Evolutionary conservation across 2,113 vertebrate species (phyloP), one percentile per base, ranked within the genome.

Genomic region (Saccopteryx bilineata): DNA sequence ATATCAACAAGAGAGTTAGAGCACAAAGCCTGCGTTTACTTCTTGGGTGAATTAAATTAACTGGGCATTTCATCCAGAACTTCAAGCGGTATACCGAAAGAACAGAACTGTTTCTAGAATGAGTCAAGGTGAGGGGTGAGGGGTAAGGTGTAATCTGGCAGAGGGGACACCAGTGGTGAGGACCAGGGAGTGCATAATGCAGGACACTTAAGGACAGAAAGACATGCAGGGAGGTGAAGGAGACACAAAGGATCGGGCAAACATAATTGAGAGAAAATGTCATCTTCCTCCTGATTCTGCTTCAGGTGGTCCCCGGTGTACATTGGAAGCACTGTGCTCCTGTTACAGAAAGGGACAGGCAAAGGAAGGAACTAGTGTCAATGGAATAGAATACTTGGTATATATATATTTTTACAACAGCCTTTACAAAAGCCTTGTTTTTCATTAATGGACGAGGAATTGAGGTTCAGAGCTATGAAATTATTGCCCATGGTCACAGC

Each of bases 41-140:
- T 71, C 50, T 71, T 66, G 48, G 52, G 48, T 87, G 85, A 94
- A 60, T 94, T 84, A 39, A 63, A 85, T 90, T 92, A 90, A 50
- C 48, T 58, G 54, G 66, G 24, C 26, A 88, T 90, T 80, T 80
- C n/a, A 31, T 95, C 12, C 31, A 63, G 72, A 94, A 60, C 82
- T 52, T 23, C 24, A 52, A 9, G 54, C 48, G 7, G 33, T 19
- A 48, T 52, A 15, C 68, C 58, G 68, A 15, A 66, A 91, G 74
- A 65, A 24, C 54, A 84, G 69, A 63, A 69, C 10, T 69, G 52
- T 68, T 74, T 90, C 69, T 84, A 80, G 79, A 80, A 31, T 24
- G 14, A 65, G 52, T 23, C 63, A 84, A 76, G 58, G n/a, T 31
- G 28, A 56, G n/a, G 11, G 58, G n/a, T 31, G 28, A 56, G n/a